Evolutionary conservation across 2,113 vertebrate genomes (phyloP).

Genomic region (Alethe castanea): DNA sequence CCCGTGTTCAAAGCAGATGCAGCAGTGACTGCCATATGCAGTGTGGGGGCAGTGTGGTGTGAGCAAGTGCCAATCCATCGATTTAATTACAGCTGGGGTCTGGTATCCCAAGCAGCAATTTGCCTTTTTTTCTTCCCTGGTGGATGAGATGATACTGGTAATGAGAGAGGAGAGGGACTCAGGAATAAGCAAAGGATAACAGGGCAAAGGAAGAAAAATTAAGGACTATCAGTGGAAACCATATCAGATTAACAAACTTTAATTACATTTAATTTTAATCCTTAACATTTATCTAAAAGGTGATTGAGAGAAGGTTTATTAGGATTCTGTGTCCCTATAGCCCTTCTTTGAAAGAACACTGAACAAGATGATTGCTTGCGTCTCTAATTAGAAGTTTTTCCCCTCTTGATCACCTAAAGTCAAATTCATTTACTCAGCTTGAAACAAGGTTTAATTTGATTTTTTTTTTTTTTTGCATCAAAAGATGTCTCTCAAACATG

Average conservation of each 20-base stretch:
- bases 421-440: slow-evolving; percentile 80
- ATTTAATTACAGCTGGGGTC: background rate
- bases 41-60: background rate
- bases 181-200: background rate
- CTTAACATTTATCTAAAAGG: slow-evolving; percentile 73
- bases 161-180: background rate
- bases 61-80: background rate
- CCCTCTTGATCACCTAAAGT: slow-evolving; percentile 76
- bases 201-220: background rate
- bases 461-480: slow-evolving; percentile 31
- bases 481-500: slow-evolving; percentile 51
- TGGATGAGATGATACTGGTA: background rate
- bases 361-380: slow-evolving; percentile 59
- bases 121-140: background rate
- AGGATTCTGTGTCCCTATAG: slow-evolving; percentile 65
- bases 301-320: slow-evolving; percentile 67
- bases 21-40: background rate
- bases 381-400: slow-evolving; percentile 78
- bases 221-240: background rate
- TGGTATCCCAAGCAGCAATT: background rate
- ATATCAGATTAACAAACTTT: slow-evolving; percentile 64
- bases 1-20: background rate
- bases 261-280: slow-evolving; percentile 75
- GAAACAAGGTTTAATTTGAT: slow-evolving; percentile 78
- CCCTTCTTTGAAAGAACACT: slow-evolving; percentile 64